Conservation (phyloP, 2,113 vertebrate genomes). For the Hystrix cristata region DNA sequence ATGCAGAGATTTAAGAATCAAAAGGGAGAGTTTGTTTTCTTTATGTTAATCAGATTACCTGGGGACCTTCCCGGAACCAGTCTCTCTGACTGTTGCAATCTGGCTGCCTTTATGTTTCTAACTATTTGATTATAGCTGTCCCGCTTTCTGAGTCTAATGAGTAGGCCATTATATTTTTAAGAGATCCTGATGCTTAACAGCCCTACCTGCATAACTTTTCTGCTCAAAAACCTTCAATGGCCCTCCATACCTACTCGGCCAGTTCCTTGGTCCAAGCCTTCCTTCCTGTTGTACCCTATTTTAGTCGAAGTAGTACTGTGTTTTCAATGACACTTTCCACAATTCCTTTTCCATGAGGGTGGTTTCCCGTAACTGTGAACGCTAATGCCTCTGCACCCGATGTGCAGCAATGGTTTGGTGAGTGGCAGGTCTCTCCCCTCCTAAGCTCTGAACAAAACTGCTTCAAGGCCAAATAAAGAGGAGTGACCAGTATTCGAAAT, state of each 20-base stretch:
- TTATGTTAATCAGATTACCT: no score
- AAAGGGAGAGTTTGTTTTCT: no score
- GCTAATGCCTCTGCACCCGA: background rate
- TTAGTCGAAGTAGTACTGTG: background rate
- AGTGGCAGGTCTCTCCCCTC: background rate
- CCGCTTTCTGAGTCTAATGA: no score
- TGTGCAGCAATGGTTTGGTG: background rate
- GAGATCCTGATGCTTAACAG: background rate
- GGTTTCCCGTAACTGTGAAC: background rate
- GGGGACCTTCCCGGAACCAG: no score
- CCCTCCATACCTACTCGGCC: no score
- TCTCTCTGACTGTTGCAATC: no score
- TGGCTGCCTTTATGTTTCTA: no score
- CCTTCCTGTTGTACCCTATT: background rate
- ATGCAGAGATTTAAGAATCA: no score
- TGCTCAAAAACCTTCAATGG: background rate
- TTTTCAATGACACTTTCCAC: background rate
- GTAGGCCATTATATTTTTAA: background rate
- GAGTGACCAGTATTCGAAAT: background rate
- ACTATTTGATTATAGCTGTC: no score
- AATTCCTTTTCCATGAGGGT: background rate
- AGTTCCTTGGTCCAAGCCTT: background rate
- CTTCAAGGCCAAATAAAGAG: background rate
- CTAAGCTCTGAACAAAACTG: background rate
- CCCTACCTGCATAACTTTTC: background rate